Evolutionary conservation across 2,888 invertebrate species (phyloP).

Genomic region (Zele albiditarsus): DNA sequence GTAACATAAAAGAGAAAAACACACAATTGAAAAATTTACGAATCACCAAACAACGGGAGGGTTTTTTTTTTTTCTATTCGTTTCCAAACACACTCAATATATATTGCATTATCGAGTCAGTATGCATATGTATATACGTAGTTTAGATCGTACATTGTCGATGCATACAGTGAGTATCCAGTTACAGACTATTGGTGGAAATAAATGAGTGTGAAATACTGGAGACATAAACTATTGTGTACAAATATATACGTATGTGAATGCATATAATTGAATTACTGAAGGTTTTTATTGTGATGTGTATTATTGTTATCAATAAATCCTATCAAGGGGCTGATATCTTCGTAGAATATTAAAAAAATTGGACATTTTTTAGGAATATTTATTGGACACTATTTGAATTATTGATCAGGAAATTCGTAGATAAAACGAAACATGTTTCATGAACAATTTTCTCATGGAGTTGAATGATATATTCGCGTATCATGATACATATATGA

Average conservation of each 20-base stretch:
- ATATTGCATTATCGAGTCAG: not conserved
- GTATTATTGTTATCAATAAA: not conserved
- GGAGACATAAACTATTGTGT: no score
- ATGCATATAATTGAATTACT: not conserved
- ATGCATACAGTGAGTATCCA: not conserved
- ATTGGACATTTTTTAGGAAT: no score
- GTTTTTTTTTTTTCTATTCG: not conserved
- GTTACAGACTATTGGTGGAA: not conserved
- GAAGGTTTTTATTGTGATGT: not conserved
- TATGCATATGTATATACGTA: not conserved
- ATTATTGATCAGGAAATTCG: no score
- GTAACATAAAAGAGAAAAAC: not conserved
- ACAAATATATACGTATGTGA: no score
- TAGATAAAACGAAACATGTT: no score
- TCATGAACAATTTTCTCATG: no score
- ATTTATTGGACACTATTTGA: no score
- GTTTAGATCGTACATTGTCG: not conserved
- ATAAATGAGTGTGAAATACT: not conserved
- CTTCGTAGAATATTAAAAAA: no score
- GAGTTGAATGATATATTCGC: no score
- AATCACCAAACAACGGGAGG: not conserved
- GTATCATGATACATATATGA: no score
- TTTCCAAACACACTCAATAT: not conserved
- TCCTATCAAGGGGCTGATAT: not conserved
- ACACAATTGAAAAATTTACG: not conserved